Evolutionary conservation across 2,113 vertebrate genomes (phyloP).

Genomic region (Varanus salvator): DNA sequence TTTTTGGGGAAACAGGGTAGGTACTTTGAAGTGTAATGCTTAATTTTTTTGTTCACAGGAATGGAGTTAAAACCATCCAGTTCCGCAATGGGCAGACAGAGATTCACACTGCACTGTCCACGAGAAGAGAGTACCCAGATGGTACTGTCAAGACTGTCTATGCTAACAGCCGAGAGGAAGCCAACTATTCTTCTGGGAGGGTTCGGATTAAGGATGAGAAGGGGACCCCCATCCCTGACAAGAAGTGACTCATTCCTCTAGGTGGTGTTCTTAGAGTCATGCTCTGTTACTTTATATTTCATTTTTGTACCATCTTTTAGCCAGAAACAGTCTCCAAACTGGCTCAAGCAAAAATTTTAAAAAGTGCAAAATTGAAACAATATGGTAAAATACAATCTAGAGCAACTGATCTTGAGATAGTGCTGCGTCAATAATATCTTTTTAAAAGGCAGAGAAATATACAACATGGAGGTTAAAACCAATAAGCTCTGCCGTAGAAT

Average conservation of each 20-base stretch:
- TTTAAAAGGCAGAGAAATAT: not conserved
- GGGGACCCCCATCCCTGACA: slow-evolving; percentile 56
- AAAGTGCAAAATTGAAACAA: not conserved
- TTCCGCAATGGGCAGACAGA: slow-evolving; percentile 80
- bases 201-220: slow-evolving; percentile 66
- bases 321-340: not conserved
- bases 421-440: not conserved
- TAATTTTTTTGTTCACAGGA: slow-evolving; percentile 62
- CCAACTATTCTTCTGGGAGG: slow-evolving; percentile 64
- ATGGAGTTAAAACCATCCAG: slow-evolving; percentile 75
- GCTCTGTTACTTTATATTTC: not conserved
- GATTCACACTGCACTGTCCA: slow-evolving; percentile 75
- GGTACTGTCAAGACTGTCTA: slow-evolving; percentile 79
- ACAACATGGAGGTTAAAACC: not conserved
- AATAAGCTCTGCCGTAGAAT: not conserved
- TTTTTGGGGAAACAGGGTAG: too few relatives aligned
- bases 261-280: accelerated
- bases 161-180: slow-evolving; percentile 69
- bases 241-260: slow-evolving; percentile 33
- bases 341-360: not conserved
- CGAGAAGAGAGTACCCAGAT: slow-evolving; percentile 75
- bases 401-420: not conserved
- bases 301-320: not conserved
- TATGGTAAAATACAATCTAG: not conserved
- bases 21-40: not conserved